Conservation (phyloP, 2,113 vertebrate species). For the Trematocara macrostoma region DNA sequence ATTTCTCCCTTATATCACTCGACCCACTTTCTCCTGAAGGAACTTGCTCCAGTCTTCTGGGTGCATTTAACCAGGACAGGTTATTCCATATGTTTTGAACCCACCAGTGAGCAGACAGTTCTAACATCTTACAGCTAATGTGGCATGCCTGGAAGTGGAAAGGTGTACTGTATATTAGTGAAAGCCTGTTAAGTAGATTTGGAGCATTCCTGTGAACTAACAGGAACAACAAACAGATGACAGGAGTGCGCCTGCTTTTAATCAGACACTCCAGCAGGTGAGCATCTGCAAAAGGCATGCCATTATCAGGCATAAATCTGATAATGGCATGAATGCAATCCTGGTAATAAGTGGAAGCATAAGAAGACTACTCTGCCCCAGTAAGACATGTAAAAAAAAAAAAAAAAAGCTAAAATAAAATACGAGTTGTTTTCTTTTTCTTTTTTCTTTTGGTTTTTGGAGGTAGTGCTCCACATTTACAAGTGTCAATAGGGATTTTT, state of each 20-base stretch:
- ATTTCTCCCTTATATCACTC: neutral
- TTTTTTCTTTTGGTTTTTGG: neutral
- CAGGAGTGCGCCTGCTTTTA: neutral
- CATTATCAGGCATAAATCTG: neutral
- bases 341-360: neutral
- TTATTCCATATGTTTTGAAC: neutral
- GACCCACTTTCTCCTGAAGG: neutral
- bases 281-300: neutral
- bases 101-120: neutral
- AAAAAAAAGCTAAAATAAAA: neutral
- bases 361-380: neutral
- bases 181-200: neutral
- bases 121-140: neutral
- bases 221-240: neutral
- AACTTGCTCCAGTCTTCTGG: neutral
- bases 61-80: neutral
- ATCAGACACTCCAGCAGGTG: neutral
- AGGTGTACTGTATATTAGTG: neutral
- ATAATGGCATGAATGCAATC: neutral
- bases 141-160: neutral
- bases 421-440: neutral
- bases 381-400: neutral
- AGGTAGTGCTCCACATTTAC: neutral
- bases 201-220: neutral
- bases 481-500: neutral